A percentile compares a stretch with the other conserved stretches of the same genome.
phyloP scores from a whole-genome alignment of 2,113 vertebrate species.

The Fregetta grallaria region DNA sequence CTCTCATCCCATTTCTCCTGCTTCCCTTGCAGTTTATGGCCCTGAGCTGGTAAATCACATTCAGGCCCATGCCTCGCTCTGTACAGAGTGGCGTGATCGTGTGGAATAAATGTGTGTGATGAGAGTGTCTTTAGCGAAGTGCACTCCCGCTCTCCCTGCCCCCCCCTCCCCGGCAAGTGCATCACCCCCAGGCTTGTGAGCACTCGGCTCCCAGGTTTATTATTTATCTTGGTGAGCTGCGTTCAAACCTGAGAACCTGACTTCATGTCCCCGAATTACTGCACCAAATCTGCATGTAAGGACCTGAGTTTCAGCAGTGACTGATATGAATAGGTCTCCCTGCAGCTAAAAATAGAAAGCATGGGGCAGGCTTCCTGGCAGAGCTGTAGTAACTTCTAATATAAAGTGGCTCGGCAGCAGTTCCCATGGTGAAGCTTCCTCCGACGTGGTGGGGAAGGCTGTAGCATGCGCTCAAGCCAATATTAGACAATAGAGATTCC shows the following conservation, averaged over 20 bases:
- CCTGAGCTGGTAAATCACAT: not conserved
- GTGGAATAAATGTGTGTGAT: not conserved
- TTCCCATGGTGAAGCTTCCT: constrained; percentile 15
- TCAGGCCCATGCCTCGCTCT: not conserved
- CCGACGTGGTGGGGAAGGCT: not conserved
- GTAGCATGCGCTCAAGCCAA: not conserved
- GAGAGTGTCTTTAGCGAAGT: not conserved
- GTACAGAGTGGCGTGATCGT: not conserved
- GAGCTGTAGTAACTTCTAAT: constrained; percentile 47
- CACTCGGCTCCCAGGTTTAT: not conserved
- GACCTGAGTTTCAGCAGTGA: not conserved
- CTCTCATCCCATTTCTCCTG: not conserved
- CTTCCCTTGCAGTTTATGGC: not conserved
- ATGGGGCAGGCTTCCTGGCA: constrained; percentile 5
- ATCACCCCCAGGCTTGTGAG: not conserved
- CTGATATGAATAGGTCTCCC: constrained; percentile 41
- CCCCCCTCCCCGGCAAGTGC: rapidly evolving
- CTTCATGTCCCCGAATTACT: not conserved
- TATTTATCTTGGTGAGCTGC: not conserved
- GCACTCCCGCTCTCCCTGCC: not conserved
- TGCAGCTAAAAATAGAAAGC: constrained; percentile 55
- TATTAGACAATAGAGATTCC: not conserved
- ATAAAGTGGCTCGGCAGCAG: not conserved
- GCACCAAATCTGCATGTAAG: not conserved
- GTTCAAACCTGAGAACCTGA: not conserved